Evolutionary conservation across 2,888 invertebrate genomes (phyloP), one percentile per base, ranked within the genome.

Genomic region (Cerceris ruficornis): DNA sequence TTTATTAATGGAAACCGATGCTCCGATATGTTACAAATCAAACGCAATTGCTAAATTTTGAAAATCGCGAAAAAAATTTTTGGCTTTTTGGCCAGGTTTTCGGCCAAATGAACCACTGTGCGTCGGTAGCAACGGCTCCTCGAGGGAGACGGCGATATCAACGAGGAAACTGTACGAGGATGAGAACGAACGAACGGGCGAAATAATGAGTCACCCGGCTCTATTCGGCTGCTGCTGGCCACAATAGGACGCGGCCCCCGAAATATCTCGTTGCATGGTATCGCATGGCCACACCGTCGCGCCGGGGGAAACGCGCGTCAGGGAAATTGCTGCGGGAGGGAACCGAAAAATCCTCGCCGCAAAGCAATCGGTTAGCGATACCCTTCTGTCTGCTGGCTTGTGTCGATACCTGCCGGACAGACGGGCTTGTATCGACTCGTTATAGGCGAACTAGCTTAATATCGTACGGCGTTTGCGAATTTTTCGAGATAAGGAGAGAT

Each of bases 161-260:
- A 66, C 61, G 69, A 43, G 72, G 78, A 83, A 82, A 55, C 72
- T 86, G 85, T 74, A 87, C 62, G 77, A 80, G 85, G 77, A 87
- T 85, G 84, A 86, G 85, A 75, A 87, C 75, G 86, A 86, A 84
- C 86, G 74, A 90, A 91, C 75, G 86, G 87, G 84, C 86, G 74
- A 90, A 91, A 91, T 91, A 90, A 91, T 90, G 90, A 91, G 89
- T 91, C 90, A 90, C 88, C 88, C 85, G 82, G 70, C 85, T 55
- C 57, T 71, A 73, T 74, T 58, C 14, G 41, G 66, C n/a, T 41
- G 54, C 81, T 80, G 74, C 71, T 76, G 77, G 81, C 85, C 87
- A 81, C 80, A 84, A 85, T 77, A 83, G 80, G 67, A 75, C 28
- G 28, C 28, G 28, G 75, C 73, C 69, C 75, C 84, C 85, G 79